These are phyloP conservation scores for Phania funesta DNA, from an alignment of 2,888 invertebrate genomes.

Conservation along the genomic window DNA sequence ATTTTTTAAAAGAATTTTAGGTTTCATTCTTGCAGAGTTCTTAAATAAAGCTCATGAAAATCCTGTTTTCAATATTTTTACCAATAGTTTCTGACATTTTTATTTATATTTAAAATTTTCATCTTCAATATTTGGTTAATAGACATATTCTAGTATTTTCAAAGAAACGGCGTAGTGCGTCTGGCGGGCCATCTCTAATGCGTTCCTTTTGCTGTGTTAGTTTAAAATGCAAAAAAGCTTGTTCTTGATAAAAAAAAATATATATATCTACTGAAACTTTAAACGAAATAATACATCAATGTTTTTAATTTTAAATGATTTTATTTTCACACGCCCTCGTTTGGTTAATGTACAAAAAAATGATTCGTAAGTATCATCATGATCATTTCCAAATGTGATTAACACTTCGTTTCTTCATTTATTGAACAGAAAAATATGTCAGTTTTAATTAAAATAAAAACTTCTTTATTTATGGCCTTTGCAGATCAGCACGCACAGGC, in stretches of 20 bases:
- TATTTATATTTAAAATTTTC: too few species aligned
- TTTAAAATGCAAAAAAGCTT: not conserved
- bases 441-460: slow-evolving; percentile 66
- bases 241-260: not conserved
- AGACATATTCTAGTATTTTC: too few species aligned
- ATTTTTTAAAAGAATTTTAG: not conserved
- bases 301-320: slow-evolving; percentile 27
- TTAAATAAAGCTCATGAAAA: too few species aligned
- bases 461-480: slow-evolving; percentile 55
- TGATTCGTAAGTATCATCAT: slow-evolving; percentile 26
- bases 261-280: not conserved
- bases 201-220: not conserved
- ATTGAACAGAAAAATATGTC: slow-evolving; percentile 61
- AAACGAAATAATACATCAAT: not conserved
- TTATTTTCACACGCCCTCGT: slow-evolving; percentile 64
- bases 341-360: slow-evolving; percentile 16
- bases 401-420: slow-evolving; percentile 67
- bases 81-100: too few species aligned
- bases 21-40: too few species aligned
- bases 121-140: not conserved
- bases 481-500: not conserved
- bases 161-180: not conserved
- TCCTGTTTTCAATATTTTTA: too few species aligned
- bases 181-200: not conserved
- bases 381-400: slow-evolving; percentile 66